These are phyloP conservation scores for Procambarus clarkii DNA, from an alignment of 1,140 invertebrate genomes.

Conservation along the genomic window DNA sequence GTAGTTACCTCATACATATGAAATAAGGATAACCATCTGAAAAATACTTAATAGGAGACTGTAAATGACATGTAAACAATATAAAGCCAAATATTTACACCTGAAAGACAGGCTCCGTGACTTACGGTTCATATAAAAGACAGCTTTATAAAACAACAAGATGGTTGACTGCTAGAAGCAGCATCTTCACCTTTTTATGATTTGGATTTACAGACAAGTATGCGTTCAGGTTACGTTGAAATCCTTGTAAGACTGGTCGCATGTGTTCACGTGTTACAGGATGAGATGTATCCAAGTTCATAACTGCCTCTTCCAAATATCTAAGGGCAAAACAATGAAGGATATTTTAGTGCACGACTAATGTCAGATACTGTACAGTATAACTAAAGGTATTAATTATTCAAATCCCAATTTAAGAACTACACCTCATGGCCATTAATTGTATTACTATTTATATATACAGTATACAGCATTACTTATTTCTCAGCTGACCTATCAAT, in stretches of 20 bases:
- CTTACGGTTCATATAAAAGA: not conserved
- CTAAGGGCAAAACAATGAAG: constrained; percentile 76
- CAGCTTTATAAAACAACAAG: constrained; percentile 43
- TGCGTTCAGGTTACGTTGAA: constrained; percentile 84
- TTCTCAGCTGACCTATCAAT: no score
- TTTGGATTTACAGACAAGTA: constrained; percentile 84
- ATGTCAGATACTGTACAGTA: no score
- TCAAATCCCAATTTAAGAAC: no score
- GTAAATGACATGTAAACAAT: not conserved
- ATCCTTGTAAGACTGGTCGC: constrained; percentile 84
- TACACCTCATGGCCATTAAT: no score
- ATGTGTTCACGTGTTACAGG: constrained; percentile 89
- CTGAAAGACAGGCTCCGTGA: not conserved
- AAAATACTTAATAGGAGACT: not conserved
- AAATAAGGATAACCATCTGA: not conserved
- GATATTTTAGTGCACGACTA: not conserved
- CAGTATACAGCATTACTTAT: no score
- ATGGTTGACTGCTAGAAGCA: constrained; percentile 85
- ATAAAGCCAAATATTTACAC: not conserved
- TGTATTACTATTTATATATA: no score
- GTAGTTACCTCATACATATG: not conserved
- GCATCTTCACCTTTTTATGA: constrained; percentile 85
- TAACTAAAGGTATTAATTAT: no score
- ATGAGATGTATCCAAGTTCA: constrained; percentile 87
- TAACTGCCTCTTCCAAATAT: constrained; percentile 90